Percentiles rank a stretch among this genome's conserved stretches.
Evolutionary conservation across 2,797 vertebrate genomes (phyloP).

Genomic region (Sarcophilus harrisii): DNA sequence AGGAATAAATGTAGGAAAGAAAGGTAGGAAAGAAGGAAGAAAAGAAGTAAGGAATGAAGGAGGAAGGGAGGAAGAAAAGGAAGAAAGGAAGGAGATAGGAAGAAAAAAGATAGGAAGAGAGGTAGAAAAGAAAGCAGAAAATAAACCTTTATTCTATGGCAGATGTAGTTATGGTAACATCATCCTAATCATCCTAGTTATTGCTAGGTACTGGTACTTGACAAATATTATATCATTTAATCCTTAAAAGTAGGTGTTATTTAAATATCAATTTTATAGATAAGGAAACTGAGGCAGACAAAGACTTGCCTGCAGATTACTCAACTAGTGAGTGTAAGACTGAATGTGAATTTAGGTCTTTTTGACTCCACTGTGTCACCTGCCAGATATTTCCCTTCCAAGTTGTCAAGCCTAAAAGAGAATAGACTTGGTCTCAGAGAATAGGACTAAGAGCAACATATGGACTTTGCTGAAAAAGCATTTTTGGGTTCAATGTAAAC

Average conservation of each 20-base stretch:
- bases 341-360: not conserved
- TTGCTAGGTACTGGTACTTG: not conserved
- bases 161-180: not conserved
- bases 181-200: not conserved
- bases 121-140: not conserved
- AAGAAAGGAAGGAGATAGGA: not conserved
- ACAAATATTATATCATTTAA: not conserved
- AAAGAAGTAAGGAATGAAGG: not conserved
- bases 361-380: not conserved
- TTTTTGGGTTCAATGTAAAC: not conserved
- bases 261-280: not conserved
- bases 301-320: not conserved
- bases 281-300: not conserved
- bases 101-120: too few relatives aligned
- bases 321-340: not conserved
- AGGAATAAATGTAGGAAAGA: too few relatives aligned
- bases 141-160: not conserved
- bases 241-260: not conserved
- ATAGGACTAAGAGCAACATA: not conserved
- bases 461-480: not conserved
- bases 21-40: not conserved
- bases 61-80: not conserved
- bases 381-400: not conserved
- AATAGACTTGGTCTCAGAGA: not conserved
- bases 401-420: not conserved